Percentiles rank a stretch among this genome's conserved stretches.
These are phyloP conservation scores for Orthonyx spaldingii DNA, from an alignment of 2,113 vertebrate species.

Conservation along the genomic window DNA sequence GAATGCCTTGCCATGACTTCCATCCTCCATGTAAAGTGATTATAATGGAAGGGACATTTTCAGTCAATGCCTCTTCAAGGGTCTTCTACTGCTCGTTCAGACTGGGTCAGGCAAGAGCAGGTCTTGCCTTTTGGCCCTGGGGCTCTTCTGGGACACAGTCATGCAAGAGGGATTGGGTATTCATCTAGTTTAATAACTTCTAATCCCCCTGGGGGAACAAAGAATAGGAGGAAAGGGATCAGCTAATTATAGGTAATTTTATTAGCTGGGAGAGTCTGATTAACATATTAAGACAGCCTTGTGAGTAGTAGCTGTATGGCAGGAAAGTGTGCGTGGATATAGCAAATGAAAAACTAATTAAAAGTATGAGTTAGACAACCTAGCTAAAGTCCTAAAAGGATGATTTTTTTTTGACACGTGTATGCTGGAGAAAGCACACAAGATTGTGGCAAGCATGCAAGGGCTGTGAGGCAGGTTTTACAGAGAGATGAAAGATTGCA, in stretches of 20 bases:
- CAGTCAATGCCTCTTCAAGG: background rate
- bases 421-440: background rate
- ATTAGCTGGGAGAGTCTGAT: conserved; percentile 20
- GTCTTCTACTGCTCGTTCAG: background rate
- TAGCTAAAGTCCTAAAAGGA: background rate
- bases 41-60: background rate
- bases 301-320: background rate
- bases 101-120: background rate
- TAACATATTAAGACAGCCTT: conserved; percentile 41
- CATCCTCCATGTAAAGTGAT: background rate
- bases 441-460: background rate
- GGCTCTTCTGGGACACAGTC: background rate
- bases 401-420: background rate
- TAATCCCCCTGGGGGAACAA: background rate
- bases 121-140: background rate
- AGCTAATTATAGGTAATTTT: conserved; percentile 46
- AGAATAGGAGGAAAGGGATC: conserved; percentile 5
- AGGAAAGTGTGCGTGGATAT: background rate
- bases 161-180: background rate
- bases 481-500: background rate
- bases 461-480: background rate
- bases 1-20: background rate
- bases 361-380: background rate
- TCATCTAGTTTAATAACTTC: conserved; percentile 11
- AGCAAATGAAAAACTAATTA: background rate